phyloP scores from a whole-genome alignment of 2,888 invertebrate genomes.

The Drosophila sordidula region DNA sequence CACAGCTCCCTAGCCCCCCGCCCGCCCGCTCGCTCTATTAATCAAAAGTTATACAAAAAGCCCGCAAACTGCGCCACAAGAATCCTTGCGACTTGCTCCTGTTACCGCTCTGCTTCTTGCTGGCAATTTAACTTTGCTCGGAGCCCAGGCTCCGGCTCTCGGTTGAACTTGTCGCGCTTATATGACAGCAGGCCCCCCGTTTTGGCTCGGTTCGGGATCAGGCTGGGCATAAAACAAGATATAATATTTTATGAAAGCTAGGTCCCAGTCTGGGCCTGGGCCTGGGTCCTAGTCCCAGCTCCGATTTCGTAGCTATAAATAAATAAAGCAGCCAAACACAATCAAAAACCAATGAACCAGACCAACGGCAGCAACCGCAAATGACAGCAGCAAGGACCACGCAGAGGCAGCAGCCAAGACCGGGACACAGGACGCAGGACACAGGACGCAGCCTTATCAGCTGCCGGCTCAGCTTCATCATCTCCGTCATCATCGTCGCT shows the following conservation, averaged over 20 bases:
- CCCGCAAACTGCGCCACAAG: conserved; percentile 66
- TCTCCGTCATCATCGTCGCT: conserved; percentile 8
- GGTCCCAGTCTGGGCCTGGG: conserved; percentile 7
- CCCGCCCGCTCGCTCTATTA: conserved; percentile 61
- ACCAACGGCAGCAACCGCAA: conserved; percentile 66
- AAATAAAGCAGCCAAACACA: conserved; percentile 76
- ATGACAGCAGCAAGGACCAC: conserved; percentile 49
- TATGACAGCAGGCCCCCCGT: neutral
- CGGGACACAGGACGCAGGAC: neutral
- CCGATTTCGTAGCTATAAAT: conserved; percentile 63
- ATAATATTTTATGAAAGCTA: conserved; percentile 69
- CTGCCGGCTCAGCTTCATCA: conserved; percentile 7
- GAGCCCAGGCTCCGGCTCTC: conserved; percentile 38
- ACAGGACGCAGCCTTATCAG: conserved; percentile 28
- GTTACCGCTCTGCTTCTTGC: conserved; percentile 47
- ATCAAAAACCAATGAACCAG: conserved; percentile 75
- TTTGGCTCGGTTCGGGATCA: conserved; percentile 2
- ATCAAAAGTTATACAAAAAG: conserved; percentile 76
- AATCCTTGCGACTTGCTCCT: conserved; percentile 31
- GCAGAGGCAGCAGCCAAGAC: conserved; percentile 10
- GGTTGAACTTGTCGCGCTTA: conserved; percentile 44
- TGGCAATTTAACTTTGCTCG: conserved; percentile 70
- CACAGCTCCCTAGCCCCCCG: conserved; percentile 7
- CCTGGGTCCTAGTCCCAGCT: conserved; percentile 20
- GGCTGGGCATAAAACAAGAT: conserved; percentile 47